Conservation (phyloP, 1,140 invertebrate species). For the Sminthurinus signatus region DNA sequence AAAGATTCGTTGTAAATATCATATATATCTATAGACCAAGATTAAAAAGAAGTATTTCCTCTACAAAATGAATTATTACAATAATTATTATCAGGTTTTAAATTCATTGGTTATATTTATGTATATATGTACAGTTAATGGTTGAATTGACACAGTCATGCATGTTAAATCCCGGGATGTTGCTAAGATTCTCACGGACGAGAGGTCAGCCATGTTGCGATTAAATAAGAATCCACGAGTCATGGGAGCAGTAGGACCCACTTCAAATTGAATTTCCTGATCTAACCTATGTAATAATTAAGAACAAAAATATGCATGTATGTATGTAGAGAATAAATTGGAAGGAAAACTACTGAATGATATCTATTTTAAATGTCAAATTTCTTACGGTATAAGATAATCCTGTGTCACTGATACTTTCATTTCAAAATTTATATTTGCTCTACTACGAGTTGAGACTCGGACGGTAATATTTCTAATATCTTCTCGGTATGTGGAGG, state of each 20-base stretch:
- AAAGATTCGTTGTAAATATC: too few species aligned
- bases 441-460: constrained; percentile 28
- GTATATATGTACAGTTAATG: not conserved
- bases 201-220: constrained; percentile 11
- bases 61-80: too few species aligned
- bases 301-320: too few species aligned
- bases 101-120: too few species aligned
- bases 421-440: constrained; percentile 5
- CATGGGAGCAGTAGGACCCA: constrained; percentile 21
- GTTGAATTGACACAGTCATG: constrained; percentile 22
- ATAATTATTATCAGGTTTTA: too few species aligned
- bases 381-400: constrained; percentile 18
- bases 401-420: constrained; percentile 10
- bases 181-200: constrained; percentile 15
- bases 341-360: too few species aligned
- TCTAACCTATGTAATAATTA: constrained; percentile 13
- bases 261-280: constrained; percentile 12
- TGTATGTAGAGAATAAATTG: too few species aligned
- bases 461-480: constrained; percentile 30
- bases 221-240: constrained; percentile 20
- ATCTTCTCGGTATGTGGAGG: not conserved
- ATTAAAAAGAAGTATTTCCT: too few species aligned
- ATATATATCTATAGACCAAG: too few species aligned
- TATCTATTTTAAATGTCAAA: too few species aligned
- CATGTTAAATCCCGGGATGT: constrained; percentile 14